phyloP scores from a whole-genome alignment of 2,113 vertebrate species.

The Xiphophorus maculatus region DNA sequence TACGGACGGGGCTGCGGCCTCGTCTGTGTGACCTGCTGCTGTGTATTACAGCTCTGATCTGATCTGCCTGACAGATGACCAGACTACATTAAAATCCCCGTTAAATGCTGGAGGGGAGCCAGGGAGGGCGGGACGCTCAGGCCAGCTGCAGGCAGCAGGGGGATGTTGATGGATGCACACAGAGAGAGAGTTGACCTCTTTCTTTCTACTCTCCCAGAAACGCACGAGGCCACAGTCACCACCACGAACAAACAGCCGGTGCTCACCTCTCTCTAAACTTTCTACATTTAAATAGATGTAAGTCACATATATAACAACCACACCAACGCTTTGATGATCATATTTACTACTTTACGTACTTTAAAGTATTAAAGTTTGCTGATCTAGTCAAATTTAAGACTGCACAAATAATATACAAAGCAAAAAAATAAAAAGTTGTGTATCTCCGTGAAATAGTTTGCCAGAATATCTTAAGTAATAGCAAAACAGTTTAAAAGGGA shows the following conservation, averaged over 20 bases:
- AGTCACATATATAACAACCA: no score
- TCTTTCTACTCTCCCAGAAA: slow-evolving; percentile 8
- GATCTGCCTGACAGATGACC: slow-evolving; percentile 65
- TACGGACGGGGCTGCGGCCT: slow-evolving; percentile 32
- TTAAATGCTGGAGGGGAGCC: slow-evolving; percentile 74
- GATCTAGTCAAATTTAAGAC: no score
- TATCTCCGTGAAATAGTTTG: no score
- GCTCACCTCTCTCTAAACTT: not conserved
- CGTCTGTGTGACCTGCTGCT: slow-evolving; percentile 57
- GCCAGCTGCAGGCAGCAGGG: slow-evolving; percentile 21
- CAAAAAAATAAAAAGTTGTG: no score
- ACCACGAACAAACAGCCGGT: not conserved
- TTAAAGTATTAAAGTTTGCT: no score
- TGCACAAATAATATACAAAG: no score
- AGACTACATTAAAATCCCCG: slow-evolving; percentile 68
- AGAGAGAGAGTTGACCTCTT: slow-evolving; percentile 51
- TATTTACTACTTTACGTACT: no score
- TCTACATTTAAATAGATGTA: no score
- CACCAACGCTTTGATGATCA: no score
- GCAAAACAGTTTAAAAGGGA: no score
- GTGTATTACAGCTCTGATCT: slow-evolving; percentile 64
- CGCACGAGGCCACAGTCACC: not conserved
- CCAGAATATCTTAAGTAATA: no score
- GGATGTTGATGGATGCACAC: slow-evolving; percentile 8
- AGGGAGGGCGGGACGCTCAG: slow-evolving; percentile 25